A percentile compares a stretch with the other conserved stretches of the same genome.
Evolutionary conservation across 2,888 invertebrate genomes (phyloP).

Genomic region (Mesorhabditis belari): DNA sequence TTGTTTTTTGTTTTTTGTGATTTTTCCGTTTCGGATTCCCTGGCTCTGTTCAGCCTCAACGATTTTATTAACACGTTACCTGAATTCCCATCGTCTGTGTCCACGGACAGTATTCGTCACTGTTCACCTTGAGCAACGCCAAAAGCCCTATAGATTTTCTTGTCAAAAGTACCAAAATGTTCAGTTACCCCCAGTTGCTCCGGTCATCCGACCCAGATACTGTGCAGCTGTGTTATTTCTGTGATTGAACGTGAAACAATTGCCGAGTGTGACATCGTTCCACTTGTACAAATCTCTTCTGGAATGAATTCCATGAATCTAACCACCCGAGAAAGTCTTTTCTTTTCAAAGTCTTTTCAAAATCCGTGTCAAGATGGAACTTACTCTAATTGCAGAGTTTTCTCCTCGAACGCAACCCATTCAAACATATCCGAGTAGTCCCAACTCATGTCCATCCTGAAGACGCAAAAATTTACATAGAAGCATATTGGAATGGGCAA

Average conservation of each 20-base stretch:
- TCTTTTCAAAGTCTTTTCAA: neutral
- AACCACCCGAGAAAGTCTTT: neutral
- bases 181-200: constrained; percentile 18
- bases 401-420: constrained; percentile 33
- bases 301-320: constrained; percentile 3
- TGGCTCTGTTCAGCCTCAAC: no score
- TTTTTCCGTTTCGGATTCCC: no score
- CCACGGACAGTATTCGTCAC: constrained; percentile 34
- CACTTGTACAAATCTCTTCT: constrained; percentile 19
- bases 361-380: neutral
- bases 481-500: no score
- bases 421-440: constrained; percentile 22
- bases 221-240: constrained; percentile 6
- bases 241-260: constrained; percentile 38
- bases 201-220: constrained; percentile 15
- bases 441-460: constrained; percentile 21
- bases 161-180: neutral
- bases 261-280: constrained; percentile 32
- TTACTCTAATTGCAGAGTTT: constrained; percentile 16
- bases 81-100: constrained; percentile 24
- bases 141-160: constrained; percentile 12
- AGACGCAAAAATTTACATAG: neutral
- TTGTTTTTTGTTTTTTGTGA: no score
- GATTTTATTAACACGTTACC: neutral
- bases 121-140: constrained; percentile 19